Percentiles rank a stretch among this genome's conserved stretches.
These are phyloP conservation scores for Neomonachus schauinslandi DNA, from an alignment of 2,113 vertebrate genomes.

Conservation along the genomic window DNA sequence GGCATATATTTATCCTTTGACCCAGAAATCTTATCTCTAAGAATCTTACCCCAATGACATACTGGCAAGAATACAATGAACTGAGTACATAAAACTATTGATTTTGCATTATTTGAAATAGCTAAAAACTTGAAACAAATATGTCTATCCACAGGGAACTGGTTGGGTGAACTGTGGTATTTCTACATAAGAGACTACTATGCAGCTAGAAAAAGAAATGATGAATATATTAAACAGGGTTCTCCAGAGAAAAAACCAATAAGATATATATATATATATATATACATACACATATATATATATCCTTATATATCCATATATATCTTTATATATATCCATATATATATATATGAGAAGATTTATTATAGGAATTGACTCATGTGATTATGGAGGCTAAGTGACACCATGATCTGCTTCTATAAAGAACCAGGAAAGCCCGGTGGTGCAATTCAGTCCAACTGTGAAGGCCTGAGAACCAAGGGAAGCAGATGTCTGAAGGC, in stretches of 20 bases:
- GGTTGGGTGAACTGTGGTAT: neutral
- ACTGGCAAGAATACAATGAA: neutral
- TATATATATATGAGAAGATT: neutral
- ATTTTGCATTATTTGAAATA: neutral
- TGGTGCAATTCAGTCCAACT: neutral
- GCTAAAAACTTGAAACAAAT: neutral
- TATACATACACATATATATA: too few relatives aligned
- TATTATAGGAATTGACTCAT: neutral
- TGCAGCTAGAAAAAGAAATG: neutral
- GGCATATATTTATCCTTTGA: neutral
- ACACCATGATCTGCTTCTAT: neutral
- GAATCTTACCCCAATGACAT: neutral
- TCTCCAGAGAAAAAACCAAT: neutral
- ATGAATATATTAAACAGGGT: neutral
- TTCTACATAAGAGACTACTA: neutral
- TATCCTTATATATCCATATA: neutral
- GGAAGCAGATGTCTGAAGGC: neutral
- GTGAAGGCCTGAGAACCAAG: neutral
- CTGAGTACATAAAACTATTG: neutral
- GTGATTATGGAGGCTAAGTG: neutral
- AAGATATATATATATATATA: neutral
- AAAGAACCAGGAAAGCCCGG: neutral
- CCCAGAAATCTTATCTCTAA: neutral
- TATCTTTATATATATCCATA: neutral
- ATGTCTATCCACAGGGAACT: neutral